A percentile compares a stretch with the other conserved stretches of the same genome.
phyloP scores from a whole-genome alignment of 2,888 invertebrate genomes.

The Crematogaster levior region DNA sequence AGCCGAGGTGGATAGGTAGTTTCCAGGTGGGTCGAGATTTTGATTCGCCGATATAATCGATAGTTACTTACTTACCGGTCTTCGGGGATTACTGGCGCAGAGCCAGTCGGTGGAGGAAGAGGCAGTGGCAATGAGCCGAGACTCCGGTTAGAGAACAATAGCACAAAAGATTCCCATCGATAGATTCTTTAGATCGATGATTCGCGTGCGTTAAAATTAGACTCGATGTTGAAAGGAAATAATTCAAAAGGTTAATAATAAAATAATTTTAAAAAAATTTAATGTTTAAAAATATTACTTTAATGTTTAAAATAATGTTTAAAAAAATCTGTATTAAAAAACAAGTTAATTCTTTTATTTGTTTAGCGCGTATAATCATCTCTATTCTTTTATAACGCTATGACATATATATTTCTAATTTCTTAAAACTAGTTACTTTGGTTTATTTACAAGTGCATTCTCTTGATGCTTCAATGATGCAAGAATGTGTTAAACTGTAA shows the following conservation, averaged over 20 bases:
- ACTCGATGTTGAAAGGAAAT: neutral
- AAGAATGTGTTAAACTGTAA: neutral
- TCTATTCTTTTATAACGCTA: neutral
- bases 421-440: neutral
- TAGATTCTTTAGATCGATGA: slow-evolving; percentile 15
- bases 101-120: slow-evolving; percentile 7
- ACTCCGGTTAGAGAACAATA: slow-evolving; percentile 35
- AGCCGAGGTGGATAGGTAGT: neutral
- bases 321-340: no score
- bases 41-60: slow-evolving; percentile 31
- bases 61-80: slow-evolving; percentile 48
- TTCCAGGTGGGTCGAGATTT: slow-evolving; percentile 37
- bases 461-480: neutral
- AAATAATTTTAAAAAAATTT: neutral
- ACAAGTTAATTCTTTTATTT: neutral
- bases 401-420: neutral
- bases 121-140: slow-evolving; percentile 20
- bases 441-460: neutral
- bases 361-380: neutral
- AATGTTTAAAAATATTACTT: no score
- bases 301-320: no score
- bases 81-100: slow-evolving; percentile 21
- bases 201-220: slow-evolving; percentile 12
- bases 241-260: neutral
- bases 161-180: slow-evolving; percentile 34